Evolutionary conservation across 2,888 invertebrate genomes (phyloP), one percentile per base, ranked within the genome.

Genomic region (Machimus rusticus): DNA sequence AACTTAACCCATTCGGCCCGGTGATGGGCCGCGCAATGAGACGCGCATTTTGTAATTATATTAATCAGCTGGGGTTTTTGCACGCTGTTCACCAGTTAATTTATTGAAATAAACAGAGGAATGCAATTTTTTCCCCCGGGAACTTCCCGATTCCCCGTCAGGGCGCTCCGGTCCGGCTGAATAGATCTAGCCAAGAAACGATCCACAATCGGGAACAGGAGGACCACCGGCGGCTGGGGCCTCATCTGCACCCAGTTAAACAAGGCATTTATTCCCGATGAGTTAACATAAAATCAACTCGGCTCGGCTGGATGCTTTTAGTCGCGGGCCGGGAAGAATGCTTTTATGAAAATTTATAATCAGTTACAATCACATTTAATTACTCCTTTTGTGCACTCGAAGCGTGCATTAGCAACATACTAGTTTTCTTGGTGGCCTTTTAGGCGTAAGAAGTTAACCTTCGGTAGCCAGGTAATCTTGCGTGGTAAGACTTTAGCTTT

Each of bases 361-460:
- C 79, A 46, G 39, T 46, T 46, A 79, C 79, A 79, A 79, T 79
- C 46, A 39, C 79, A 28, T 46, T 79, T 79, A 79, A 79, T 79
- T 79, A 79, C 46, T 46, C 46, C 79, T 79, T 79, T 46, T 79
- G 46, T 39, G 79, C 46, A 46, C 12, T 46, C 46, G n/a, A 51
- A 79, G 4, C 39, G 51, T 46, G 51, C 66, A 28, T 66, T 66
- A 66, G 28, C 66, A 19, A 46, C 16, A 43, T 39, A 46, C 23
- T 37, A 19, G 79, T n/a, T 34, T 46, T 28, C 43, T 28, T 23
- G 79, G 19, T 79, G 43, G 43, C 79, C 43, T 79, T 79, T 79
- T 23, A 79, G 79, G 79, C 46, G 39, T 43, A 46, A 46, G 79
- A 79, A 31, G 79, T 79, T 79, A 46, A 79, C 79, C 79, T 79